Percentiles rank a stretch among this genome's conserved stretches.
These are phyloP conservation scores for Aquatica leii DNA, from an alignment of 2,888 invertebrate genomes.

Conservation along the genomic window DNA sequence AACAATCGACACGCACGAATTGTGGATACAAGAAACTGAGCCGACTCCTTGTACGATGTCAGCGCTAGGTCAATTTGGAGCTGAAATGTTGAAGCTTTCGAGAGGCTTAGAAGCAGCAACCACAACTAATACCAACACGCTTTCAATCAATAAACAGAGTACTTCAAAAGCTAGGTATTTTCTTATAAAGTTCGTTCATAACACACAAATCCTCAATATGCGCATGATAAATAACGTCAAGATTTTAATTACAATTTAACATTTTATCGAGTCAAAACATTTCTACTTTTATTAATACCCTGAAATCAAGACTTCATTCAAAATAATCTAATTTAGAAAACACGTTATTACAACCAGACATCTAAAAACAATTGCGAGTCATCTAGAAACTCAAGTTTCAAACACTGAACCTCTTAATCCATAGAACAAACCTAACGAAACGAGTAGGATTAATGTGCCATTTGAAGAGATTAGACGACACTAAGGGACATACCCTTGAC, in stretches of 20 bases:
- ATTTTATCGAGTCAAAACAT: too few species aligned
- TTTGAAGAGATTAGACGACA: conserved; percentile 21
- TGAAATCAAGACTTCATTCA: too few species aligned
- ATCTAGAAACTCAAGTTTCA: conserved; percentile 15
- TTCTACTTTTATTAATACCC: too few species aligned
- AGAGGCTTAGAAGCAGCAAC: conserved; percentile 79
- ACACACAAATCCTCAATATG: too few species aligned
- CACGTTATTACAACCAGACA: too few species aligned
- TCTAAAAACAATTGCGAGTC: not conserved
- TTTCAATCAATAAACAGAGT: conserved; percentile 23
- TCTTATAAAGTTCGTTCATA: not conserved
- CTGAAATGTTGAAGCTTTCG: conserved; percentile 85
- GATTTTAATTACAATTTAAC: too few species aligned
- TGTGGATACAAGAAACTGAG: conserved; percentile 76
- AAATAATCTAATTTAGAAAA: not conserved
- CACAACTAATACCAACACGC: conserved; percentile 37
- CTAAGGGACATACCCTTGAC: conserved; percentile 13
- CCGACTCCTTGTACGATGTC: conserved; percentile 85
- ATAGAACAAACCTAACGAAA: conserved; percentile 16
- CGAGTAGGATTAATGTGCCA: conserved; percentile 23
- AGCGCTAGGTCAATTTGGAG: conserved; percentile 85
- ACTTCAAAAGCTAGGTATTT: conserved; percentile 30
- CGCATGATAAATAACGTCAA: too few species aligned
- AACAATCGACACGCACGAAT: conserved; percentile 82
- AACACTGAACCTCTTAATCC: conserved; percentile 17